phyloP scores from a whole-genome alignment of 2,113 vertebrate species.

The Trogon melanurus region DNA sequence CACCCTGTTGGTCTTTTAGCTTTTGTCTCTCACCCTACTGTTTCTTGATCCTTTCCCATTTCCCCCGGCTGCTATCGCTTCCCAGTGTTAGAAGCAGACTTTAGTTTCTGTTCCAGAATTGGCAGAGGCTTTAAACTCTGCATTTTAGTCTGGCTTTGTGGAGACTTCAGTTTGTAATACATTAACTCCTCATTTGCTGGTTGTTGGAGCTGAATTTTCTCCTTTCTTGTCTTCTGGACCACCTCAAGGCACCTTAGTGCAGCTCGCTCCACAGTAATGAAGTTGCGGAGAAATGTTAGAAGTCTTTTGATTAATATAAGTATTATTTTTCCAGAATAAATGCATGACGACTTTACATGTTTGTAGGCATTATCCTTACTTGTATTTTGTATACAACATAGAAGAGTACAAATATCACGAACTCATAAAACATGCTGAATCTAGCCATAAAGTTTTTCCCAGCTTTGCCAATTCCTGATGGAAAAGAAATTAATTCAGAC shows the following conservation, averaged over 20 bases:
- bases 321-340: neutral
- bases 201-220: neutral
- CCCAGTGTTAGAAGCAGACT: neutral
- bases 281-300: neutral
- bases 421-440: neutral
- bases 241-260: neutral
- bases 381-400: neutral
- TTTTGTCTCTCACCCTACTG: neutral
- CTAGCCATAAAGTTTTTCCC: neutral
- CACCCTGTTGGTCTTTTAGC: neutral
- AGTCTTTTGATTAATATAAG: neutral
- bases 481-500: neutral
- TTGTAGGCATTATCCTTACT: neutral
- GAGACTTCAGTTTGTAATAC: neutral
- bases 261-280: neutral
- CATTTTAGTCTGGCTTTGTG: neutral
- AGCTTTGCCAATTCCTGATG: neutral
- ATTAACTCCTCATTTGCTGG: neutral
- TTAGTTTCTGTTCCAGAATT: neutral
- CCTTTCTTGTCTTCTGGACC: neutral
- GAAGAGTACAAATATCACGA: neutral
- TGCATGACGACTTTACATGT: neutral
- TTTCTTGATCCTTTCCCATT: neutral
- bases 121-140: neutral
- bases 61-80: neutral